Conservation (phyloP, 2,888 invertebrate species). For the Agonopterix heracliana region DNA sequence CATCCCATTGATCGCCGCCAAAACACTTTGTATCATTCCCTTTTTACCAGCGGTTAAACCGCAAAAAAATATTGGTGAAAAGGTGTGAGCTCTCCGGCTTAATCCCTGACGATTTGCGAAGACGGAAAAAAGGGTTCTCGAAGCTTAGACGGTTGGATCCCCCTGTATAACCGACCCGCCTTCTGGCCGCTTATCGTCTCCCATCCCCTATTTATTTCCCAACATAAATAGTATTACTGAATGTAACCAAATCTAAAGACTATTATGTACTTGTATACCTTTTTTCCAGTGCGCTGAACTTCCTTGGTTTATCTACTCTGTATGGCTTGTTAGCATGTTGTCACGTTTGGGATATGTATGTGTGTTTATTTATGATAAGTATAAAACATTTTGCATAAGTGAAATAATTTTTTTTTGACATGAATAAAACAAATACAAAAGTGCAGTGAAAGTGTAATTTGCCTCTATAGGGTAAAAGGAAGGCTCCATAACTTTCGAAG, state of each 20-base stretch:
- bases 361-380: no score
- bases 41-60: constrained; percentile 53
- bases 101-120: constrained; percentile 72
- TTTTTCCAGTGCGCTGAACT: constrained; percentile 5
- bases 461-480: no score
- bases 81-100: constrained; percentile 65
- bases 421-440: no score
- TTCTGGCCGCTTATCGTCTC: constrained; percentile 52
- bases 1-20: constrained; percentile 44
- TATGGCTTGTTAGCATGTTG: no score
- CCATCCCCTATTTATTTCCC: constrained; percentile 55
- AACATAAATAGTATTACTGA: constrained; percentile 45
- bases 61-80: constrained; percentile 64
- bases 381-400: no score
- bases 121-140: constrained; percentile 69
- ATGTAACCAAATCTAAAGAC: constrained; percentile 39
- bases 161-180: constrained; percentile 34
- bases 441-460: no score
- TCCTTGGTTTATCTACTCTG: background rate
- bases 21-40: constrained; percentile 58
- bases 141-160: constrained; percentile 49
- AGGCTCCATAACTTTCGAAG: no score
- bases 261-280: constrained; percentile 12
- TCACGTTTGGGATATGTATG: no score
- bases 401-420: no score